Percentiles rank a stretch among this genome's conserved stretches.
phyloP scores from a whole-genome alignment of 2,113 vertebrate genomes.

The Rana temporaria region DNA sequence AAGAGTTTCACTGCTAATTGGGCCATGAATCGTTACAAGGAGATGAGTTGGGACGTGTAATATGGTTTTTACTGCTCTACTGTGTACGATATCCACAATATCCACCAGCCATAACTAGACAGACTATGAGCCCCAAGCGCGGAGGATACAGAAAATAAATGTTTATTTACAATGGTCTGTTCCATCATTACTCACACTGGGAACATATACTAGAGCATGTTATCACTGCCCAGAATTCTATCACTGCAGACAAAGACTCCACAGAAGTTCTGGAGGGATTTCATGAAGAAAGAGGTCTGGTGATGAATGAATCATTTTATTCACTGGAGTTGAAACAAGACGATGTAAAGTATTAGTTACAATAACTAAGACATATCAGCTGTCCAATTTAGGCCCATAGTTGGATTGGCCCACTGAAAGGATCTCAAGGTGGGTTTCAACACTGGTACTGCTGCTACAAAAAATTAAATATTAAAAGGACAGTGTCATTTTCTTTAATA shows the following conservation, averaged over 20 bases:
- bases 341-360: too few species aligned
- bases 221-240: neutral
- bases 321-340: too few species aligned
- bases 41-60: neutral
- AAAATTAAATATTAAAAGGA: too few species aligned
- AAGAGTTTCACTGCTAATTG: neutral
- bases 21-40: neutral
- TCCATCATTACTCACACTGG: slow-evolving; percentile 5
- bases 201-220: neutral
- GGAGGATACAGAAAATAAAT: slow-evolving; percentile 4
- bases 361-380: too few species aligned
- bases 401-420: too few species aligned
- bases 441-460: too few species aligned
- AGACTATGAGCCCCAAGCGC: neutral
- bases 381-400: too few species aligned
- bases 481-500: too few species aligned
- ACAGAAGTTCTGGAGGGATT: neutral
- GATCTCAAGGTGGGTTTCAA: too few species aligned
- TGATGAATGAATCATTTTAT: too few species aligned
- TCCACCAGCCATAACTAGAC: neutral
- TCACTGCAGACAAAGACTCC: neutral
- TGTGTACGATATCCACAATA: neutral
- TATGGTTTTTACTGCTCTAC: neutral
- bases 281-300: too few species aligned
- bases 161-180: neutral